Evolutionary conservation across 2,888 invertebrate species (phyloP), one percentile per base, ranked within the genome.

Genomic region (Habroteleia sp.): DNA sequence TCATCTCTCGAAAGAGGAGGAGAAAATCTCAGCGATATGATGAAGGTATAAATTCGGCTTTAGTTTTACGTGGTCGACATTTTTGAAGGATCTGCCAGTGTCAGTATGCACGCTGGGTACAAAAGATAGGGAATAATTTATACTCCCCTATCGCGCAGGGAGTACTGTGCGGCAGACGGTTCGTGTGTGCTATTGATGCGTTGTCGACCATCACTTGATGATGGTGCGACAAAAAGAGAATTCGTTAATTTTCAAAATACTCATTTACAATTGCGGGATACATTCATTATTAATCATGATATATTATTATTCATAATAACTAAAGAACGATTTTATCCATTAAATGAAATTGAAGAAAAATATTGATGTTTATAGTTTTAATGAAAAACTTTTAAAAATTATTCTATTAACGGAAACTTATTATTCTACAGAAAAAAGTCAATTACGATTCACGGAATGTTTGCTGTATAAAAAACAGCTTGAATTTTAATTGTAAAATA

Each of bases 121-220:
- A 83, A 71, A 83, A 84, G 86, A 86, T 84, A 84, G 84, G 83
- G 81, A 86, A 87, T 87, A 87, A 87, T 87, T 87, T 84, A 87
- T 87, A 83, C 74, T 76, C 74, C 60, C 27, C 68, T 60, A 50
- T 25, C 50, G 23, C 11, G 23, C 33, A n/a, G n/a, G 17, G 39
- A 46, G 44, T n/a, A n/a, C 58, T n/a, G n/a, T 63, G 73, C 65
- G 54, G 39, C 54, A 62, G 66, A 60, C 60, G 60, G 44, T 74
- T 52, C 31, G 44, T 37, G 52, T 72, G 58, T 65, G 62, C 56
- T 56, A 48, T 60, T 56, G 54, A 62, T 58, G 48, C 50, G 41
- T 39, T 10, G 0, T 2, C 42, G 35, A 35, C 42, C 48, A 20
- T 52, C 33, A 62, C 31, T 65, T 39, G 42, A 54, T 76, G 68